Conservation (phyloP, 2,113 vertebrate species). For the Pristiophorus japonicus region DNA sequence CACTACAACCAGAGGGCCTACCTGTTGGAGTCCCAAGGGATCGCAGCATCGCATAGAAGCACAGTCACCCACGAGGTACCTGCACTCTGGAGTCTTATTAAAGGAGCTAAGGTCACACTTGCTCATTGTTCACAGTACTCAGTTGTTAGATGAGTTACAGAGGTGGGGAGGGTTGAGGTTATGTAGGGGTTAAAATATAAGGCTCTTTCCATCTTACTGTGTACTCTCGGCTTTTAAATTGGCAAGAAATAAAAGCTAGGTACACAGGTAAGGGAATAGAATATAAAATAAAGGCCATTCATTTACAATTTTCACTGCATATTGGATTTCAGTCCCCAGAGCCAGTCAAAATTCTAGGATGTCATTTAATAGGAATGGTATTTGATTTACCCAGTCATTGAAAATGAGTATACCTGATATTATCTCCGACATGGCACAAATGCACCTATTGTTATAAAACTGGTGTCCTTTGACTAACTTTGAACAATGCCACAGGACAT, state of each 20-base stretch:
- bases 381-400: not conserved
- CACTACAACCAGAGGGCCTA: too few species aligned
- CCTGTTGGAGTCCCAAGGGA: too few species aligned
- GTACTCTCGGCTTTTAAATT: not conserved
- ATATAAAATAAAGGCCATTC: not conserved
- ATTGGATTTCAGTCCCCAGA: slow-evolving; percentile 16
- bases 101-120: too few species aligned
- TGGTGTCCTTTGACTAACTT: slow-evolving; percentile 1
- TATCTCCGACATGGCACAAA: not conserved
- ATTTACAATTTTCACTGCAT: slow-evolving; percentile 26
- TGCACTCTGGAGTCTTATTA: too few species aligned
- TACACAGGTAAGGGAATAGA: slow-evolving; percentile 8
- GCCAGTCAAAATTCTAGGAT: not conserved
- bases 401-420: slow-evolving; percentile 4
- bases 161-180: too few species aligned
- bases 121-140: too few species aligned
- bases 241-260: not conserved
- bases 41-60: too few species aligned
- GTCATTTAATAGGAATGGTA: not conserved
- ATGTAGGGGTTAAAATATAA: not conserved
- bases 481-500: not conserved
- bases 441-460: not conserved
- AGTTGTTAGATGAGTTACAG: not conserved
- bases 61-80: too few species aligned
- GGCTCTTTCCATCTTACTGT: not conserved